These are phyloP conservation scores for Patiria miniata DNA, from an alignment of 35 echinoderm and acorn worm species.

Conservation along the genomic window DNA sequence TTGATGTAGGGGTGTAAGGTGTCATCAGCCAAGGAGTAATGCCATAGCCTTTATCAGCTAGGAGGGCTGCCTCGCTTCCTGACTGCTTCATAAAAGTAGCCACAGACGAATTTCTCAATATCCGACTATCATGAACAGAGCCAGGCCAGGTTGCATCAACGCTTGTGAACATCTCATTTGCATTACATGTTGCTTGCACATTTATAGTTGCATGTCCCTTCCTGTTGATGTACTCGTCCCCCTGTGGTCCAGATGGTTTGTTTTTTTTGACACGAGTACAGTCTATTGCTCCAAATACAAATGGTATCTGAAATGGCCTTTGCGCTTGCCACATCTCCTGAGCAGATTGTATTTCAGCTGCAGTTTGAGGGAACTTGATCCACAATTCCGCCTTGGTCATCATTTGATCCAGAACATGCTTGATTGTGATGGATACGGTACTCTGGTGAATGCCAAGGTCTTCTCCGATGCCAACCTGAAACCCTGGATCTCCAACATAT, in stretches of 20 bases:
- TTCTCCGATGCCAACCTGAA: slow-evolving; percentile 22
- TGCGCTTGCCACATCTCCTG: background rate
- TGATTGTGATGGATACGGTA: no score
- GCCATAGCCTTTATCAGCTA: no score
- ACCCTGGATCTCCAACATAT: slow-evolving; percentile 25
- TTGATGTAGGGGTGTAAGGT: no score
- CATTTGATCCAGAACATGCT: no score
- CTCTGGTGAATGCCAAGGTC: slow-evolving; percentile 16
- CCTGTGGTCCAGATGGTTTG: background rate
- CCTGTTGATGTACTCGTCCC: background rate
- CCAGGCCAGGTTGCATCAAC: background rate
- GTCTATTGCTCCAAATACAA: background rate
- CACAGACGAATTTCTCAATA: background rate
- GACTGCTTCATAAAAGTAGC: background rate
- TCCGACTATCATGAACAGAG: no score
- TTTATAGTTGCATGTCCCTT: background rate
- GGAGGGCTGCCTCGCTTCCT: no score
- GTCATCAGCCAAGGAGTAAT: no score
- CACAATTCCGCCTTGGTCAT: background rate
- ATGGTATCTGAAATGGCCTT: background rate
- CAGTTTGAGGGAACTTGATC: background rate
- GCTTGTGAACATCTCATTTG: background rate
- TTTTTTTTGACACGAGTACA: background rate
- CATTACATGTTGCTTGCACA: background rate
- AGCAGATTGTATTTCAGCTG: background rate